Conservation (phyloP, 2,888 invertebrate species). For the Pycnomerus fuliginosus region DNA sequence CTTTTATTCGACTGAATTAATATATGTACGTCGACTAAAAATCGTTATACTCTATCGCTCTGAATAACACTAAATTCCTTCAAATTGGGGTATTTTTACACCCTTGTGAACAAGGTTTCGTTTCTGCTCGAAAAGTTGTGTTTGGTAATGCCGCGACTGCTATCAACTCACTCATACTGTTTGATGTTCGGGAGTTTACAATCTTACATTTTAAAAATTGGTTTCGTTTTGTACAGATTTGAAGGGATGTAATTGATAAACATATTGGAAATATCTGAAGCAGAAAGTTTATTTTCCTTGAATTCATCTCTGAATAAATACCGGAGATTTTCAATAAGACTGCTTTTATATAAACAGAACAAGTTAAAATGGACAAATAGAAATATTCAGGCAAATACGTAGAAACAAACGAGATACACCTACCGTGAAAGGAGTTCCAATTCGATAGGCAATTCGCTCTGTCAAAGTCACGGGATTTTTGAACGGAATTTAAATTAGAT, state of each 20-base stretch:
- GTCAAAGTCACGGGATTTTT: constrained; percentile 15
- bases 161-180: constrained; percentile 2
- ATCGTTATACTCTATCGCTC: too few relatives aligned
- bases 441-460: constrained; percentile 8
- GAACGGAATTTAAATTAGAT: constrained; percentile 18
- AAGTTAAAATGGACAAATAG: constrained; percentile 28
- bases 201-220: constrained; percentile 20
- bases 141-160: constrained; percentile 19
- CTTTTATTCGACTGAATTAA: too few relatives aligned
- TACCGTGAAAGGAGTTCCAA: constrained; percentile 14
- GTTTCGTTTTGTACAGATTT: constrained; percentile 26
- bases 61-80: constrained; percentile 22
- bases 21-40: too few relatives aligned
- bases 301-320: constrained; percentile 29
- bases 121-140: constrained; percentile 19
- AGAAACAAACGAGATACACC: constrained; percentile 12
- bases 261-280: constrained; percentile 33
- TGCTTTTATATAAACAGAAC: constrained; percentile 24
- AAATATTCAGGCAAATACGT: constrained; percentile 22
- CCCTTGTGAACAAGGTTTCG: constrained; percentile 30
- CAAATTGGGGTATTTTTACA: constrained; percentile 32
- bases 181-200: constrained; percentile 21
- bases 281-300: constrained; percentile 27
- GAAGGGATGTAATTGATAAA: constrained; percentile 36
- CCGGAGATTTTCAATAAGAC: constrained; percentile 30